These are phyloP conservation scores for Cephus nigrinus DNA, from an alignment of 2,888 invertebrate genomes.

Conservation along the genomic window DNA sequence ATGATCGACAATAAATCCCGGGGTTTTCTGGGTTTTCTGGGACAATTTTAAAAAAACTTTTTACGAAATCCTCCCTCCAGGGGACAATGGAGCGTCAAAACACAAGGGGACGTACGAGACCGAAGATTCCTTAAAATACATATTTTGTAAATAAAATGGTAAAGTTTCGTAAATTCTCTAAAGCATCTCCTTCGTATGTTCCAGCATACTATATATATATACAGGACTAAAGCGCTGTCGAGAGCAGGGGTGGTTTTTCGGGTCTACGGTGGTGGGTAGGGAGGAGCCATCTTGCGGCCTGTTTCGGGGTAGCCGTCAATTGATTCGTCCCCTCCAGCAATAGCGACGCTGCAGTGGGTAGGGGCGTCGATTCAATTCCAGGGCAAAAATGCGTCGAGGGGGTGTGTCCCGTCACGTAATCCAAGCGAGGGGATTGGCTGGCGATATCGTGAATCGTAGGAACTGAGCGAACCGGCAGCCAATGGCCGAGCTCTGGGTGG, in stretches of 20 bases:
- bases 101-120: neutral
- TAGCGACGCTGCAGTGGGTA: slow-evolving; percentile 26
- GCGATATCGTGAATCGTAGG: slow-evolving; percentile 38
- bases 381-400: slow-evolving; percentile 50
- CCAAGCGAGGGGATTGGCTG: slow-evolving; percentile 41
- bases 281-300: slow-evolving; percentile 66
- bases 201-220: neutral
- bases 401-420: slow-evolving; percentile 48
- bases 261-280: slow-evolving; percentile 49
- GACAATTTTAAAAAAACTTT: neutral
- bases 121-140: neutral
- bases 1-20: neutral
- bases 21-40: neutral
- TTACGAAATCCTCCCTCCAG: neutral
- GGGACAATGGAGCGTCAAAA: neutral
- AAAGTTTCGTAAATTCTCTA: neutral
- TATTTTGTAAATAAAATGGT: neutral
- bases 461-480: slow-evolving; percentile 36
- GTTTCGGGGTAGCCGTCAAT: slow-evolving; percentile 61
- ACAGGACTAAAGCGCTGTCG: neutral
- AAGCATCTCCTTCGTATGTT: neutral
- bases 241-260: slow-evolving; percentile 21
- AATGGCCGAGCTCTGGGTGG: slow-evolving; percentile 55
- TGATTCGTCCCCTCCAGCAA: slow-evolving; percentile 61
- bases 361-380: slow-evolving; percentile 63